phyloP scores from a whole-genome alignment of 2,888 invertebrate genomes.

The Ophraella communa region DNA sequence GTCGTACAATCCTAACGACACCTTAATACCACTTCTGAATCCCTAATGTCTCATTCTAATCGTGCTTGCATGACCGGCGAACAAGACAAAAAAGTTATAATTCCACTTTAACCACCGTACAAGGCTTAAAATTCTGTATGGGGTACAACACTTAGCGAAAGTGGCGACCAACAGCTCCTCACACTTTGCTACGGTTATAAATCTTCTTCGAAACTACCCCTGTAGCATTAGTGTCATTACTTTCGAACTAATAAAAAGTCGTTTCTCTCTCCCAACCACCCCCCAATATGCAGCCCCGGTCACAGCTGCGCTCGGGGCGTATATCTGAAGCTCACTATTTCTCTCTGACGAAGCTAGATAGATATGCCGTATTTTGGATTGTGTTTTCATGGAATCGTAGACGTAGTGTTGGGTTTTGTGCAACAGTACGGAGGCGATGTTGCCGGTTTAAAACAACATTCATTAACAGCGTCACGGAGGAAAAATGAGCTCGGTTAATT shows the following conservation, averaged over 20 bases:
- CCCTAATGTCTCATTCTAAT: slow-evolving; percentile 20
- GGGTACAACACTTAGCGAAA: slow-evolving; percentile 28
- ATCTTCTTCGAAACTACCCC: slow-evolving; percentile 36
- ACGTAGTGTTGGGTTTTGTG: background rate
- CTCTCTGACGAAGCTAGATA: background rate
- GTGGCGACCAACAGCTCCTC: slow-evolving; percentile 23
- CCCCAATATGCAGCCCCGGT: slow-evolving; percentile 33
- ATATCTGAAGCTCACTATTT: slow-evolving; percentile 25
- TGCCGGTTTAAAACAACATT: slow-evolving; percentile 1
- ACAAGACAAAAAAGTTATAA: slow-evolving; percentile 6
- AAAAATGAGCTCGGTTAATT: background rate
- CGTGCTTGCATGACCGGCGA: background rate
- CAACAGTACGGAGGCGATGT: background rate
- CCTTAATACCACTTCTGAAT: slow-evolving; percentile 10
- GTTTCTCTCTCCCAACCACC: slow-evolving; percentile 23
- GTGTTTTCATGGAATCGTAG: background rate
- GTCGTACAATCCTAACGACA: background rate
- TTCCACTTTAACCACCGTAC: background rate
- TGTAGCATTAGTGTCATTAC: slow-evolving; percentile 37
- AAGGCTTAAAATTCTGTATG: slow-evolving; percentile 28
- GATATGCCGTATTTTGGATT: background rate
- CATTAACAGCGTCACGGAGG: background rate
- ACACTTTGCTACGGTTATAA: slow-evolving; percentile 24
- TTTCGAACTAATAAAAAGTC: slow-evolving; percentile 41
- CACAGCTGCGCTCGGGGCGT: slow-evolving; percentile 41